Percentiles rank a stretch among this genome's conserved stretches.
Evolutionary conservation across 2,113 vertebrate species (phyloP).

Genomic region (Aphelocoma coerulescens): DNA sequence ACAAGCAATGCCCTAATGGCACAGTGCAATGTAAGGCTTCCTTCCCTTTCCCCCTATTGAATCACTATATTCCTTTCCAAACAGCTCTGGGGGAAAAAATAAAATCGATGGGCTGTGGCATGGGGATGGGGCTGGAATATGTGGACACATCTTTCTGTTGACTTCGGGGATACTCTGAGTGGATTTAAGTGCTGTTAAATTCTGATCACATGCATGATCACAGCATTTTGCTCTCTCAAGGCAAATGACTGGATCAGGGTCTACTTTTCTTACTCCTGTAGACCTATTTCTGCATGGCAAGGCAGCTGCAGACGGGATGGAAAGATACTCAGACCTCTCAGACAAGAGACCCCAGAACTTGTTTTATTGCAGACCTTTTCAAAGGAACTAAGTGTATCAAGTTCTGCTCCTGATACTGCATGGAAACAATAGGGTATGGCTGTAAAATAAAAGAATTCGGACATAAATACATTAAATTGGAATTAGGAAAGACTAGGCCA

Average conservation of each 20-base stretch:
- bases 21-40: background rate
- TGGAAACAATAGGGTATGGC: background rate
- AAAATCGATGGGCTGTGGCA: background rate
- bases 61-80: background rate
- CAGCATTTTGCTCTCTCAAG: background rate
- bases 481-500: background rate
- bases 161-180: background rate
- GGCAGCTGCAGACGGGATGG: background rate
- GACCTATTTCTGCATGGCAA: background rate
- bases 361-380: background rate
- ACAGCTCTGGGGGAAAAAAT: background rate
- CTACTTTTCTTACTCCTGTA: background rate
- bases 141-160: background rate
- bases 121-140: background rate
- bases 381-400: background rate
- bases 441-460: conserved; percentile 48
- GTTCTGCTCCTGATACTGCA: background rate
- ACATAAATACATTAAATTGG: conserved; percentile 26
- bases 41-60: background rate
- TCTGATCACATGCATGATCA: background rate
- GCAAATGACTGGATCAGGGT: background rate
- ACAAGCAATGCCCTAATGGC: background rate
- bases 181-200: background rate
- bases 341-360: background rate
- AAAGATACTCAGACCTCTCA: background rate